Base-by-base conservation (phyloP, 2,113 vertebrate species). In the Paracanthobrama guichenoti region DNA sequence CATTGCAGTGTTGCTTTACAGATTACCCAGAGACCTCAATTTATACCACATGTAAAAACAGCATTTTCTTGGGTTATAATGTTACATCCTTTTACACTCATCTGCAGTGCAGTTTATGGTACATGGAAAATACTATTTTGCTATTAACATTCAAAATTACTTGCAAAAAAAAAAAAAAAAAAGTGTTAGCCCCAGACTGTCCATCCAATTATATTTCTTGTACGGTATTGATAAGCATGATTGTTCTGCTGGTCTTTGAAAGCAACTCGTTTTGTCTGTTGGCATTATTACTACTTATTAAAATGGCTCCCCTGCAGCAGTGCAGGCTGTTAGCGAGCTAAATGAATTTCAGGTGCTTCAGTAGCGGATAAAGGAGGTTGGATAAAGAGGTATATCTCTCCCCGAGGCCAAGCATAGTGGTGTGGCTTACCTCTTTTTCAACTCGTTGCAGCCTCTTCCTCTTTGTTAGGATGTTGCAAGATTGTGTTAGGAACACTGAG, bases 291-390 rank as follows among this genome's bases (percentile, higher is more conserved):
- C 89, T 92, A 91, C 89, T 93, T 92, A 92, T 93, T 93, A 92
- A 93, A 92, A 92, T 88, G 81, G 87, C 90, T 92, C 71, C 91
- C 91, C 92, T 85, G 87, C 88, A 90, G 91, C 91, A 87, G 86
- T 81, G 85, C 88, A 55, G 86, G 92, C 86, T 89, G 91, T 93
- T 92, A 92, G 91, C 60, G 84, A 79, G 82, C 90, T 92, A 92
- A 93, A 93, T 93, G 90, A 93, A 92, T 93, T 93, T 92, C 89
- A 93, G 91, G 91, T 91, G 90, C 88, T 91, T 90, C 85, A 82
- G 81, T 78, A 86, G 87, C 88, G 85, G 86, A 88, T 87, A 88
- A 87, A 91, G 89, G 88, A 91, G 89, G 89, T 82, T 83, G 90
- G 83, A 90, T 88, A 84, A 86, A 87, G 86, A 79, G 72, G 75